A percentile compares a stretch with the other conserved stretches of the same genome.
phyloP scores from a whole-genome alignment of 64 coral and sea anemone species.

The Anthopleura sola region DNA sequence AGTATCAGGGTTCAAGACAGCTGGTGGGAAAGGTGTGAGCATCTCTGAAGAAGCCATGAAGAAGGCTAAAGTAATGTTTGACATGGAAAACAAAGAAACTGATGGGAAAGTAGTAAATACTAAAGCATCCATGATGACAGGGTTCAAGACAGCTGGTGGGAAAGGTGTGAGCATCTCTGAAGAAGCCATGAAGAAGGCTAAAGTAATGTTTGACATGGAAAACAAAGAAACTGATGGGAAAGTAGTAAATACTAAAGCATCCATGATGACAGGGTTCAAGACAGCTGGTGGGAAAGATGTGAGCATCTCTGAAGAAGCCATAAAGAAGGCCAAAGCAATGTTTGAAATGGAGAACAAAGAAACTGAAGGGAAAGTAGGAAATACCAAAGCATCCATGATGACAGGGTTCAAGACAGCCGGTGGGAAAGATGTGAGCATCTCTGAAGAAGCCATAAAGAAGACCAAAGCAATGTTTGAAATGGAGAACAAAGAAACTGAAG shows the following conservation, averaged over 20 bases:
- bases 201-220: constrained; percentile 9
- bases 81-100: neutral
- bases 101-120: neutral
- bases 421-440: constrained; percentile 20
- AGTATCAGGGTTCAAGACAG: constrained; percentile 15
- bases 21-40: constrained; percentile 2
- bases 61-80: constrained; percentile 25
- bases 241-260: neutral
- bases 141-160: constrained; percentile 27
- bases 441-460: constrained; percentile 27
- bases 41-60: constrained; percentile 22
- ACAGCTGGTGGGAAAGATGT: constrained; percentile 27
- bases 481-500: neutral
- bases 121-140: neutral
- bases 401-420: constrained; percentile 24
- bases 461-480: constrained; percentile 5
- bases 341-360: constrained; percentile 20
- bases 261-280: neutral
- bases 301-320: constrained; percentile 18
- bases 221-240: neutral
- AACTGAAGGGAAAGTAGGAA: neutral
- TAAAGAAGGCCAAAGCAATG: constrained; percentile 12
- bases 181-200: constrained; percentile 14
- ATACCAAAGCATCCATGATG: neutral
- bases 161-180: constrained; percentile 25